These are phyloP conservation scores for Kryptolebias ocellatus DNA, from an alignment of 2,797 vertebrate species.

Conservation along the genomic window DNA sequence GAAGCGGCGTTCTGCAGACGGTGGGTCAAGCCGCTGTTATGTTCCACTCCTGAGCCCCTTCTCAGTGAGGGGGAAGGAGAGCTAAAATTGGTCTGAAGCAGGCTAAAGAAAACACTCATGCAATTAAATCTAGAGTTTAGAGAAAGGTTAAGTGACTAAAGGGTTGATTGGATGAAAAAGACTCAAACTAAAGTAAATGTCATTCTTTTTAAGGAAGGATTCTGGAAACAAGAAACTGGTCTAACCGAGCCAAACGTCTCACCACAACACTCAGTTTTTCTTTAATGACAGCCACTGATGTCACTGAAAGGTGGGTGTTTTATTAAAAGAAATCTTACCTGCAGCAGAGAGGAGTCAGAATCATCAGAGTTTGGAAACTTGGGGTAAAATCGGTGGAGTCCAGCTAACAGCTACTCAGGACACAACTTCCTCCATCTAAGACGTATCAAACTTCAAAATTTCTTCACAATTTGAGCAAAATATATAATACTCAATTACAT, in stretches of 20 bases:
- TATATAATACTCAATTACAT: too few species aligned
- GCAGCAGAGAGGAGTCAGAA: too few species aligned
- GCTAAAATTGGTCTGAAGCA: slow-evolving; percentile 20
- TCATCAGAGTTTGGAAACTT: too few species aligned
- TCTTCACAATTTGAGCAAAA: too few species aligned
- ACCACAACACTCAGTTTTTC: not conserved
- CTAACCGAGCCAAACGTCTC: not conserved
- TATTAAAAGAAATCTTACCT: too few species aligned
- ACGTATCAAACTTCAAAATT: too few species aligned
- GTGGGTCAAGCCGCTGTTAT: slow-evolving; percentile 50
- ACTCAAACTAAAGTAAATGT: slow-evolving; percentile 48
- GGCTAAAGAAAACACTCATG: slow-evolving; percentile 21
- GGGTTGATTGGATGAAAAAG: slow-evolving; percentile 37
- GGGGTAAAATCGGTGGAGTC: too few species aligned
- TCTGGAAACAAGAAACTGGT: not conserved
- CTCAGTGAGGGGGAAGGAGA: slow-evolving; percentile 26
- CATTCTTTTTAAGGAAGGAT: slow-evolving; percentile 22
- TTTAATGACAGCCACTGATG: too few species aligned
- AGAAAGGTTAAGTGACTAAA: slow-evolving; percentile 56
- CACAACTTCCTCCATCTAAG: too few species aligned
- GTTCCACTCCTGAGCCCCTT: slow-evolving; percentile 27
- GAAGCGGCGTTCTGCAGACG: slow-evolving; percentile 8
- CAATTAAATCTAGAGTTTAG: slow-evolving; percentile 50
- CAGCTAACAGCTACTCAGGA: too few species aligned
- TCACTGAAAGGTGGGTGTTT: too few species aligned